Evolutionary conservation across 2,888 invertebrate genomes (phyloP).

Genomic region (Odontothrips loti): DNA sequence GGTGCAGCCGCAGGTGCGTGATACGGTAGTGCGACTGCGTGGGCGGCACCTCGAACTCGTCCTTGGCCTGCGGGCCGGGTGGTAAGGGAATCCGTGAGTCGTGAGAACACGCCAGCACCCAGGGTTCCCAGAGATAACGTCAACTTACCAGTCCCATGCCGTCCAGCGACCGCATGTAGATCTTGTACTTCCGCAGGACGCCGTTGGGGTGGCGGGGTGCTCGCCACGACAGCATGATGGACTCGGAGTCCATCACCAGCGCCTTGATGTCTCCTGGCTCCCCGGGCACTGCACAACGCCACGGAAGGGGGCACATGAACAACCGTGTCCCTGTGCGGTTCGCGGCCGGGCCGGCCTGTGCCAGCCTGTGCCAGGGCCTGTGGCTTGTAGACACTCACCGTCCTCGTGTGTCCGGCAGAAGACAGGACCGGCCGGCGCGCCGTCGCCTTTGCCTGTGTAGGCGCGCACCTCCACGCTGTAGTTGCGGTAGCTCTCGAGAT

Average conservation of each 20-base stretch:
- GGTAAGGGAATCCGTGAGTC: too few species aligned
- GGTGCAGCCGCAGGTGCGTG: slow-evolving; percentile 33
- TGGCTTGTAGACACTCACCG: slow-evolving; percentile 44
- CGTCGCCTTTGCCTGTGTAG: slow-evolving; percentile 48
- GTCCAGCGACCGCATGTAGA: slow-evolving; percentile 41
- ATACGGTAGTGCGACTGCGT: slow-evolving; percentile 35
- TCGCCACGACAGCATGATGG: slow-evolving; percentile 47
- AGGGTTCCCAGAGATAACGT: too few species aligned
- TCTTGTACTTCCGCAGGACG: slow-evolving; percentile 45
- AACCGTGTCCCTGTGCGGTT: too few species aligned
- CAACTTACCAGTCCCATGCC: slow-evolving; percentile 34
- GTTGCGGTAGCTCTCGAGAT: slow-evolving; percentile 47
- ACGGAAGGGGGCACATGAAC: background rate
- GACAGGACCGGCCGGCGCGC: slow-evolving; percentile 45
- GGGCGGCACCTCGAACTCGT: slow-evolving; percentile 34
- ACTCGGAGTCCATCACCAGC: slow-evolving; percentile 44
- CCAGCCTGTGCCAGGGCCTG: too few species aligned
- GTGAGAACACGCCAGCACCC: too few species aligned
- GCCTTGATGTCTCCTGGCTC: slow-evolving; percentile 47
- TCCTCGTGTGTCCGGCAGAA: slow-evolving; percentile 47
- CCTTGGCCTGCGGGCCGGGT: slow-evolving; percentile 31
- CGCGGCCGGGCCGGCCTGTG: too few species aligned
- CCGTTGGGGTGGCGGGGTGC: slow-evolving; percentile 46
- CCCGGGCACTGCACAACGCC: slow-evolving; percentile 44
- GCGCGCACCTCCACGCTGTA: slow-evolving; percentile 49